A percentile compares a stretch with the other conserved stretches of the same genome.
These are phyloP conservation scores for Murina feae DNA, from an alignment of 2,113 vertebrate species.

Conservation along the genomic window DNA sequence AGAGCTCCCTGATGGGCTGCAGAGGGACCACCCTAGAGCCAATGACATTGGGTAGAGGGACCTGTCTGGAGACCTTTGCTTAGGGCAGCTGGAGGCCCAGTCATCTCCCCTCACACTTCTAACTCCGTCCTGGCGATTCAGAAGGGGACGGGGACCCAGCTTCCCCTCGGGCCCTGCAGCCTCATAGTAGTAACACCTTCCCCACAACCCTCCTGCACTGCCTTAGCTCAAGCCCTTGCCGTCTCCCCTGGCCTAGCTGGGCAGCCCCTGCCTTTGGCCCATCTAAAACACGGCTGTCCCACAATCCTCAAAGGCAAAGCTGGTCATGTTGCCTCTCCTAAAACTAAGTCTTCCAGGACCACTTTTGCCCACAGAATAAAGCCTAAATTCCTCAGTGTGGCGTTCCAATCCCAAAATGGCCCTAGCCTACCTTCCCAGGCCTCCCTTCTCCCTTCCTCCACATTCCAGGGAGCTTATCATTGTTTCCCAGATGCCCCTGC, in stretches of 20 bases:
- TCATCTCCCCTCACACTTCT: not conserved
- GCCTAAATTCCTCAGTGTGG: not conserved
- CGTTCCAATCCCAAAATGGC: not conserved
- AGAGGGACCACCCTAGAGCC: not conserved
- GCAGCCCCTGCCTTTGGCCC: not conserved
- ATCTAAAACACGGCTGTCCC: not conserved
- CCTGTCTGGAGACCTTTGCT: not conserved
- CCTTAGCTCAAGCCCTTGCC: not conserved
- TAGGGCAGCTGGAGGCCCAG: not conserved
- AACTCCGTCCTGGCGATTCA: not conserved
- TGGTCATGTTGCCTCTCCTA: not conserved
- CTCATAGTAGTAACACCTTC: not conserved
- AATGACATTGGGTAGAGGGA: not conserved
- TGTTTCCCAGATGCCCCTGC: not conserved
- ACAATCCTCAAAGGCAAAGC: not conserved
- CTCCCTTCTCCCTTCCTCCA: not conserved
- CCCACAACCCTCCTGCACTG: not conserved
- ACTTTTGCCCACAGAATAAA: not conserved
- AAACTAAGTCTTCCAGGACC: not conserved
- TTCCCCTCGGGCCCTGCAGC: not conserved
- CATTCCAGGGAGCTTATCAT: no score
- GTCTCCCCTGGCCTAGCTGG: not conserved
- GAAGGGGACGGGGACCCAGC: rapidly evolving
- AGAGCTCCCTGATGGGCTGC: not conserved
- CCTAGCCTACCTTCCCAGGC: not conserved